Base-by-base conservation (phyloP, 2,797 vertebrate genomes). In the Perodicticus potto region DNA sequence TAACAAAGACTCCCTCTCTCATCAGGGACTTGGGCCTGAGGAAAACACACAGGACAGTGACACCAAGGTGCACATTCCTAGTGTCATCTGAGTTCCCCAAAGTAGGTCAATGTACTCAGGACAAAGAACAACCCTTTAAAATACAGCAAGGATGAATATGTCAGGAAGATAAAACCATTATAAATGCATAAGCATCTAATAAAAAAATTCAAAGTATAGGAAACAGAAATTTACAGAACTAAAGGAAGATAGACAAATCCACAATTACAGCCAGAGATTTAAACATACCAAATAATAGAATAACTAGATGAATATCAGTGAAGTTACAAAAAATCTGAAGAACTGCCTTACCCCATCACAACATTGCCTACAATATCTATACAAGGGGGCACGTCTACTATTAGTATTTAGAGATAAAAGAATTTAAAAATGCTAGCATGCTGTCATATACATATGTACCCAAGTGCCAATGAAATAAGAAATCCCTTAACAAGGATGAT, bases 381-480 rank as follows among this genome's bases (percentile, higher is more conserved):
- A 43, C 2, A 37, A 49, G 40, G 19, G 5, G 37, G 78, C 19
- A 83, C 32, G 89, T 20, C 74, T 63, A 69, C 27, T 87, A 14
- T 40, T 80, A 43, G 23, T 57, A 67, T 76, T 86, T 89, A 69
- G 65, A 87, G 45, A 86, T 13, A 88, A 95, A 91, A 67, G 76
- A 73, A 61, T 61, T 77, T 53, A 40, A 43, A 82, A 92, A 53
- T 80, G 81, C 32, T 69, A 74, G 13, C 63, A 78, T 25, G 61
- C 27, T 22, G 2, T 29, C 59, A 17, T 43, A 13, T 72, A 22
- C 45, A 53, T 53, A 53, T 16, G 49, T 53, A 27, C 57, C 29
- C 34, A 55, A 63, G 53, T 73, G 57, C 63, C 70, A 61, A 6
- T 45, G 65, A 81, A 27, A 37, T 67, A 25, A 43, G 55, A 94